A percentile compares a stretch with the other conserved stretches of the same genome.
Evolutionary conservation across 2,797 vertebrate genomes (phyloP).

Genomic region (Sebastolobus altivelis): DNA sequence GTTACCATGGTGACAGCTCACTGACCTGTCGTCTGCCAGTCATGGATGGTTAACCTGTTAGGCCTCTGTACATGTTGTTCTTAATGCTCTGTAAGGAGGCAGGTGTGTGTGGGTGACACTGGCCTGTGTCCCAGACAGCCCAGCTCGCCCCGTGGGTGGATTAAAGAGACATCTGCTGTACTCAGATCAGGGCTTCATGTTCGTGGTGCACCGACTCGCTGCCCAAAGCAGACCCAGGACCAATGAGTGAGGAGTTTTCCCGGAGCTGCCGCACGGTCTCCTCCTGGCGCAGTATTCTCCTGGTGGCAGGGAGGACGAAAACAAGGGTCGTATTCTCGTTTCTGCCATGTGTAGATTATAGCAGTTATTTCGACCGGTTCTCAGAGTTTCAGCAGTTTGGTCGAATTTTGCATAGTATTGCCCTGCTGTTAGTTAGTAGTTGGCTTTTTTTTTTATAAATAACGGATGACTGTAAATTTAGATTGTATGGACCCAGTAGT

Average conservation of each 20-base stretch:
- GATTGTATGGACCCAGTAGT: neutral
- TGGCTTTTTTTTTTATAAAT: no score
- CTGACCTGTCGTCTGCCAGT: conserved; percentile 48
- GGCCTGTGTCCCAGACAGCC: conserved; percentile 53
- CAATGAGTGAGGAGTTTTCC: neutral
- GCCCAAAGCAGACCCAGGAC: conserved; percentile 23
- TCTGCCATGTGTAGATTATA: neutral
- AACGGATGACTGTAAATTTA: neutral
- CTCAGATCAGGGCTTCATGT: conserved; percentile 43
- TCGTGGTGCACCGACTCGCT: conserved; percentile 26
- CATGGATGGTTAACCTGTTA: conserved; percentile 39
- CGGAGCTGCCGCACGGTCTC: neutral
- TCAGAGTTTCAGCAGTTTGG: neutral
- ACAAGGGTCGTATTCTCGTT: neutral
- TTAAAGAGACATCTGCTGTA: conserved; percentile 60
- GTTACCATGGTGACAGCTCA: conserved; percentile 55
- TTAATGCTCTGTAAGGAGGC: conserved; percentile 33
- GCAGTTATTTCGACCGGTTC: no score
- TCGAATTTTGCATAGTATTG: neutral
- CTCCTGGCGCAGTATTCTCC: neutral
- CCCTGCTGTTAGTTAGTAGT: no score
- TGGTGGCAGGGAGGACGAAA: neutral
- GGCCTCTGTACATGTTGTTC: conserved; percentile 24
- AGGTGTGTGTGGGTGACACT: conserved; percentile 51
- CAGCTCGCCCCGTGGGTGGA: conserved; percentile 49